Conservation (phyloP, 2,113 vertebrate genomes). For the Macquaria australasica region DNA sequence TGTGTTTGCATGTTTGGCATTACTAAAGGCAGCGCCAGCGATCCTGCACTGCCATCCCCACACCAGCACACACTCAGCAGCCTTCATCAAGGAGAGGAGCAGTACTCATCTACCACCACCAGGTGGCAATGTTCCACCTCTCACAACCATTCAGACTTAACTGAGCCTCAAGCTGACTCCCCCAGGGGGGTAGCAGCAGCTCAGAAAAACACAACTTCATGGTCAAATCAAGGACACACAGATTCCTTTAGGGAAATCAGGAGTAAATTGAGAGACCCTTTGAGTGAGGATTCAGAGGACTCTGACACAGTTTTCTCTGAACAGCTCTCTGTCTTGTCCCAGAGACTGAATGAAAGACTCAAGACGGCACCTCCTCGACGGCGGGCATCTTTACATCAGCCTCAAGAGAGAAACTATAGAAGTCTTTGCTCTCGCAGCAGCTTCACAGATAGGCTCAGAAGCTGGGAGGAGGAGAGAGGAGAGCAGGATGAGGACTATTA, state of each 20-base stretch:
- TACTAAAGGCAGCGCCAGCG: constrained; percentile 76
- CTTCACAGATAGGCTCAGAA: constrained; percentile 41
- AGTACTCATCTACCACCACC: constrained; percentile 45
- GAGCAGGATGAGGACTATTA: constrained; percentile 21
- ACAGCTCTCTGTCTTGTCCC: constrained; percentile 52
- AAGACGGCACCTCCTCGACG: constrained; percentile 36
- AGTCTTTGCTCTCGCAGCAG: constrained; percentile 54
- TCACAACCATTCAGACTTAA: constrained; percentile 27
- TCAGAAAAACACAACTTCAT: constrained; percentile 54
- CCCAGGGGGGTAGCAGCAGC: constrained; percentile 27
- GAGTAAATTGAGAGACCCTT: constrained; percentile 57
- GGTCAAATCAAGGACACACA: constrained; percentile 67
- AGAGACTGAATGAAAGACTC: constrained; percentile 57
- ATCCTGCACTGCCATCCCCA: constrained; percentile 52
- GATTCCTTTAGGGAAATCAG: constrained; percentile 64
- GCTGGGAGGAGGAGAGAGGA: constrained; percentile 34
- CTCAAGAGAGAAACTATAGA: constrained; percentile 36
- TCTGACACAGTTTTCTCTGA: constrained; percentile 66
- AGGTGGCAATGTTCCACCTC: constrained; percentile 69
- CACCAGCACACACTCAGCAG: constrained; percentile 49
- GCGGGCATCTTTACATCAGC: constrained; percentile 31
- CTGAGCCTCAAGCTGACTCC: constrained; percentile 39
- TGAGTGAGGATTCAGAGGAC: constrained; percentile 76
- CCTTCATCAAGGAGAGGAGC: constrained; percentile 24
- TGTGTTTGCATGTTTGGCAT: constrained; percentile 85